These are phyloP conservation scores for Diorhabda carinulata DNA, from an alignment of 1,140 invertebrate species.

Conservation along the genomic window DNA sequence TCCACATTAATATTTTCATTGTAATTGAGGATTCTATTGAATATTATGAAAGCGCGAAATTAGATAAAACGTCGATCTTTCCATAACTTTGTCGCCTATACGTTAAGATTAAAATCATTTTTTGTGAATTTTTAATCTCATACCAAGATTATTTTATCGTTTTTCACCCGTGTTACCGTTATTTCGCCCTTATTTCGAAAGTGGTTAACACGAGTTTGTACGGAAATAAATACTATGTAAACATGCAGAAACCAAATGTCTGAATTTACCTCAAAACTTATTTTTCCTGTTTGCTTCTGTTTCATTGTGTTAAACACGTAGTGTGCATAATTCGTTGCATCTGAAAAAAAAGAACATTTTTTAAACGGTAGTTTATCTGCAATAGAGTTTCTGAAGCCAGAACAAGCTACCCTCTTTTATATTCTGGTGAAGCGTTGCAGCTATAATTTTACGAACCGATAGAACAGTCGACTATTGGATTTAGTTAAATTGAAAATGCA, in stretches of 20 bases:
- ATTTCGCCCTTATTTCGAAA: no score
- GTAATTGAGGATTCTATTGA: no score
- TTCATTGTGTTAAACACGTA: constrained; percentile 92
- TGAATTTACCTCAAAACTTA: constrained; percentile 81
- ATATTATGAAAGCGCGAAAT: no score
- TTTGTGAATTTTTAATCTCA: no score
- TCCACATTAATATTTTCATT: no score
- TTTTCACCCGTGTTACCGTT: no score
- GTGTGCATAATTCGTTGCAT: constrained; percentile 85
- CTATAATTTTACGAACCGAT: background rate
- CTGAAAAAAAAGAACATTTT: constrained; percentile 55
- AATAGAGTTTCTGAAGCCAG: background rate
- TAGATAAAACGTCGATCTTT: no score
- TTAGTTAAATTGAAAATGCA: background rate
- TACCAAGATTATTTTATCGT: no score
- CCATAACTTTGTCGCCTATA: no score
- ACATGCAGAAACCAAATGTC: background rate
- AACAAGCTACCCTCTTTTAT: background rate
- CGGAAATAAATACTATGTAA: background rate
- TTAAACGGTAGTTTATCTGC: background rate
- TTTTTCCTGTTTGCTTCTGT: constrained; percentile 77
- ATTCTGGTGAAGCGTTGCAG: background rate
- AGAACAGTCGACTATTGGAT: background rate
- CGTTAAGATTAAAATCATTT: no score
- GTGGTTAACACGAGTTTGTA: no score